Percentiles rank a stretch among this genome's conserved stretches.
phyloP scores from a whole-genome alignment of 2,797 vertebrate species.

The Acanthopagrus latus region DNA sequence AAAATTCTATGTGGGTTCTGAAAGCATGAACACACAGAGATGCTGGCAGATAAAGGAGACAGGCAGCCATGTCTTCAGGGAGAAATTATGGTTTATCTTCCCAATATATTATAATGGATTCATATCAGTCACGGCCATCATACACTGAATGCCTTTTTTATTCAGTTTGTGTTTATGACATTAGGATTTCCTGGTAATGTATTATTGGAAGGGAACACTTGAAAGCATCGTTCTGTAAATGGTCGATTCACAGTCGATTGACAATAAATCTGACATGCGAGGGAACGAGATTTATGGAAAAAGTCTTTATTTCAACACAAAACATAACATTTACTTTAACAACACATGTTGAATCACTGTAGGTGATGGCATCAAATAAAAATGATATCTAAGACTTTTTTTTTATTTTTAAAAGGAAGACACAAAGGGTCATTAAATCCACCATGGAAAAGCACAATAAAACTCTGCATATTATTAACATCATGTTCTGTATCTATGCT shows the following conservation, averaged over 20 bases:
- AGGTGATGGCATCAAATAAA: slow-evolving; percentile 49
- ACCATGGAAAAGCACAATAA: slow-evolving; percentile 48
- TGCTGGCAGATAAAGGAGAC: neutral
- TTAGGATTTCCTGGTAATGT: neutral
- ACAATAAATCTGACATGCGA: neutral
- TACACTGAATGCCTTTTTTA: neutral
- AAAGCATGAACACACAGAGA: neutral
- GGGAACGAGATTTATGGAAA: slow-evolving; percentile 39
- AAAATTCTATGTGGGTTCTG: neutral
- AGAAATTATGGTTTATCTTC: neutral
- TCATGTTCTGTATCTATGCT: slow-evolving; percentile 59
- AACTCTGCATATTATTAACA: slow-evolving; percentile 56
- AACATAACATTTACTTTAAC: slow-evolving; percentile 63
- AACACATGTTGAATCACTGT: slow-evolving; percentile 55
- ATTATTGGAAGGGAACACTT: neutral
- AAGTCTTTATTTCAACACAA: slow-evolving; percentile 78
- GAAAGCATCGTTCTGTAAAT: neutral
- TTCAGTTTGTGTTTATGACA: neutral
- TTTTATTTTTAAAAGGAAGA: slow-evolving; percentile 43
- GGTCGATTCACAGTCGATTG: neutral
- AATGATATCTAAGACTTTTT: slow-evolving; percentile 49
- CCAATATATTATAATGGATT: slow-evolving; percentile 16
- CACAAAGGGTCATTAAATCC: slow-evolving; percentile 20
- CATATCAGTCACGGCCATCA: slow-evolving; percentile 23
- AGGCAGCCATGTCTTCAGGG: neutral